Evolutionary conservation across 2,797 vertebrate species (phyloP).

Genomic region (Micropoecilia bifurca): DNA sequence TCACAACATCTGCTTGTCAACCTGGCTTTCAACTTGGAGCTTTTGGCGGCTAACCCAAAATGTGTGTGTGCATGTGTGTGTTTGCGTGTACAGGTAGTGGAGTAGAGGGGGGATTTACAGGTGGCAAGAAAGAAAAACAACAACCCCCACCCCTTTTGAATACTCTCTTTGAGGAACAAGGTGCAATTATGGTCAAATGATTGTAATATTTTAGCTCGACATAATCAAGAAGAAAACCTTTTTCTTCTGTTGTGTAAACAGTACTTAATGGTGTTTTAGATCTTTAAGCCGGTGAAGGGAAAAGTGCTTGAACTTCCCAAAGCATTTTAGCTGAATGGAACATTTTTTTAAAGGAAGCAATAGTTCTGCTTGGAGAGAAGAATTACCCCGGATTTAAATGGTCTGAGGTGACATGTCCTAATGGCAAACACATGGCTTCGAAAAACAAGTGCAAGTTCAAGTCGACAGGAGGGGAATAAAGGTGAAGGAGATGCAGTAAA

Average conservation of each 20-base stretch:
- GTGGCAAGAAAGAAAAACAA: conserved; percentile 62
- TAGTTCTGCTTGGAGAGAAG: conserved; percentile 31
- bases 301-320: conserved; percentile 45
- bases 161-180: conserved; percentile 60
- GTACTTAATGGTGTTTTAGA: conserved; percentile 48
- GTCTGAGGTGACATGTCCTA: conserved; percentile 42
- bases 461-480: conserved; percentile 18
- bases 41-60: conserved; percentile 63
- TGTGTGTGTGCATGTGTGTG: neutral
- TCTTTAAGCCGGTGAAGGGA: conserved; percentile 50
- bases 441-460: conserved; percentile 11
- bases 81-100: neutral
- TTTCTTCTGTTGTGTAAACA: conserved; percentile 67
- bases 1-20: conserved; percentile 84
- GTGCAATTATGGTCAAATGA: conserved; percentile 67
- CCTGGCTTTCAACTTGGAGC: conserved; percentile 72
- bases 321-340: conserved; percentile 40
- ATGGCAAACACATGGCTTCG: conserved; percentile 53
- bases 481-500: conserved; percentile 13
- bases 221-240: conserved; percentile 59
- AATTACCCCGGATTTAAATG: conserved; percentile 37
- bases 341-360: conserved; percentile 34
- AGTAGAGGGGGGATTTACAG: conserved; percentile 34
- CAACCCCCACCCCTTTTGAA: conserved; percentile 34
- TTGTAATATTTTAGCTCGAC: conserved; percentile 70